Percentiles rank a stretch among this genome's conserved stretches.
phyloP scores from a whole-genome alignment of 2,888 invertebrate species.

The Torymus texanus region DNA sequence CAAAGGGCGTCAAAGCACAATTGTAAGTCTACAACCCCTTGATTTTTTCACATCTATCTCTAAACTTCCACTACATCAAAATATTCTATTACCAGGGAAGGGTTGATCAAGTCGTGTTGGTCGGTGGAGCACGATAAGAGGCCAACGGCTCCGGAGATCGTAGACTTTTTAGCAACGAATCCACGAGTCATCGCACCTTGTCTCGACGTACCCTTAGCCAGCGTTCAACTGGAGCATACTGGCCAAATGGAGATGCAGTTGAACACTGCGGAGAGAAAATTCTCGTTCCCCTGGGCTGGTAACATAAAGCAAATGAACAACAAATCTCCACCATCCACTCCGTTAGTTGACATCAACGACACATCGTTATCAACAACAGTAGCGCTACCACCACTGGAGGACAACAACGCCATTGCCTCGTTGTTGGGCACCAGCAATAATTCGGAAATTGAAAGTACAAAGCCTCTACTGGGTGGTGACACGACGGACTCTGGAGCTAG shows the following conservation, averaged over 20 bases:
- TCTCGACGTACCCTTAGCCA: conserved; percentile 84
- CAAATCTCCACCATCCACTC: conserved; percentile 6
- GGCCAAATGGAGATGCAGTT: conserved; percentile 78
- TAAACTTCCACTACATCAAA: not conserved
- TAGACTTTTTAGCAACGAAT: conserved; percentile 86
- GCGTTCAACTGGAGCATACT: conserved; percentile 84
- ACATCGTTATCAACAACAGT: not conserved
- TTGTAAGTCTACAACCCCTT: conserved; percentile 80
- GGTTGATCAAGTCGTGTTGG: conserved; percentile 89
- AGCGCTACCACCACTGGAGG: not conserved
- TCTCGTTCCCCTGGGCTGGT: conserved; percentile 67
- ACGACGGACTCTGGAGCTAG: not conserved
- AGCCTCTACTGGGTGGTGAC: conserved; percentile 41
- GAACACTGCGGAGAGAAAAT: conserved; percentile 74
- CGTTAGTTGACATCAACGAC: conserved; percentile 41
- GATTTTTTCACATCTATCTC: not conserved
- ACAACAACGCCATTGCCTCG: conserved; percentile 30
- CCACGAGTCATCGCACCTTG: conserved; percentile 87
- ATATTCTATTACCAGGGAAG: conserved; percentile 78
- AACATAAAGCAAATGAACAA: not conserved
- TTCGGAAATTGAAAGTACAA: conserved; percentile 47
- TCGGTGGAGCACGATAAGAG: conserved; percentile 82
- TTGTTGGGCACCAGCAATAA: conserved; percentile 10
- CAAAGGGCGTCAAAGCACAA: conserved; percentile 86
- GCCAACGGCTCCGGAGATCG: conserved; percentile 86